Evolutionary conservation across 2,888 invertebrate species (phyloP), one percentile per base, ranked within the genome.

Genomic region (Rugalucina vietnamica): DNA sequence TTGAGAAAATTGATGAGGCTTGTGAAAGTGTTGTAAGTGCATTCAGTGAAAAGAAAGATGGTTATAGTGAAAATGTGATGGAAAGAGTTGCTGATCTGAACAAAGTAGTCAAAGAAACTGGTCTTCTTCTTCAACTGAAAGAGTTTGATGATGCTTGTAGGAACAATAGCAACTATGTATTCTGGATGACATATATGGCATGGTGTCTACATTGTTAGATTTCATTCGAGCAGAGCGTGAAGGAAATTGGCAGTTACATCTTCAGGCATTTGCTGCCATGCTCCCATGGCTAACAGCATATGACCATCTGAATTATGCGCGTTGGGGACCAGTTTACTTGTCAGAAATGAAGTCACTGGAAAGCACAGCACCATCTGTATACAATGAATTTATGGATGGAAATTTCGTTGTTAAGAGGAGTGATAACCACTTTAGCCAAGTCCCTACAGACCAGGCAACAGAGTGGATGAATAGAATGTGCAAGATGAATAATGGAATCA

Each of bases 301-400:
- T 76, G 85, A 85, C 65, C 87, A 88, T 39, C 14, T 29, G 10
- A 85, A 88, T 27, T 85, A 88, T 72, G 74, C 82, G 1, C 34
- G 87, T 57, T 88, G 85, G 84, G 87, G 87, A 1, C 75, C 87
- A 24, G 77, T 88, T 24, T 88, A 85, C 60, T 69, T 88, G 29
- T 5, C 82, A 14, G 88, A 88, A 0, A 82, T 87, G 82, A 49
- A 43, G 27, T 50, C 24, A 4, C 60, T 84, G 10, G 73, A 73
- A 29, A 54, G n/a, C 24, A 71, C 34, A 70, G 74, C 78, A 1
- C 86, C 86, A 54, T 75, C 54, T 50, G 81, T 84, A 12, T 73
- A 81, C 49, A 32, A n/a, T 24, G 86, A 84, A 60, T 81, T 86
- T 54, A 32, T 77, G 24, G 36, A 60, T n/a, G 76, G 84, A 4